Evolutionary conservation across 2,113 vertebrate species (phyloP).

Genomic region (Balaenoptera acutorostrata): DNA sequence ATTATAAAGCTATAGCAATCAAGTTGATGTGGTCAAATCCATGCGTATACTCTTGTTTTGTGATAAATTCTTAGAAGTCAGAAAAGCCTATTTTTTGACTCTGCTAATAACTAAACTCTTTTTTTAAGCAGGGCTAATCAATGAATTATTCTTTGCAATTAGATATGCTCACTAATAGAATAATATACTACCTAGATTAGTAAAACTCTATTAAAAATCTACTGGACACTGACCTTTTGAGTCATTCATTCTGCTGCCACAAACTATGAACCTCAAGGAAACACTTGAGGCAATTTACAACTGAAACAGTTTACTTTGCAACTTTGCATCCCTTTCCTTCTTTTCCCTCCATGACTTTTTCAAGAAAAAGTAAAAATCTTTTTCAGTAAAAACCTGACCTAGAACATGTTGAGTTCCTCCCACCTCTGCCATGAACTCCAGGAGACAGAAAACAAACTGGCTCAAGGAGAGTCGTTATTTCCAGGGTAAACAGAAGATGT

Average conservation of each 20-base stretch:
- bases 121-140: not conserved
- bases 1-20: not conserved
- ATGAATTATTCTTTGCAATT: not conserved
- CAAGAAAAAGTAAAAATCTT: not conserved
- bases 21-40: not conserved
- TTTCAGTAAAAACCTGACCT: not conserved
- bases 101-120: not conserved
- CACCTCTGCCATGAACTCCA: not conserved
- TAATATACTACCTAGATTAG: not conserved
- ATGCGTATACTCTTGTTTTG: not conserved
- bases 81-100: not conserved
- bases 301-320: not conserved
- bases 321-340: not conserved
- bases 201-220: not conserved
- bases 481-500: not conserved
- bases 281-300: not conserved
- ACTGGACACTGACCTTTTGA: not conserved
- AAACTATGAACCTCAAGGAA: not conserved
- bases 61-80: not conserved
- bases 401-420: not conserved
- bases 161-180: not conserved
- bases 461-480: not conserved
- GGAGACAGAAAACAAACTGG: not conserved
- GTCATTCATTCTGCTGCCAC: not conserved
- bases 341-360: not conserved